Evolutionary conservation across 2,113 vertebrate species (phyloP).

Genomic region (Syngnathus floridae): DNA sequence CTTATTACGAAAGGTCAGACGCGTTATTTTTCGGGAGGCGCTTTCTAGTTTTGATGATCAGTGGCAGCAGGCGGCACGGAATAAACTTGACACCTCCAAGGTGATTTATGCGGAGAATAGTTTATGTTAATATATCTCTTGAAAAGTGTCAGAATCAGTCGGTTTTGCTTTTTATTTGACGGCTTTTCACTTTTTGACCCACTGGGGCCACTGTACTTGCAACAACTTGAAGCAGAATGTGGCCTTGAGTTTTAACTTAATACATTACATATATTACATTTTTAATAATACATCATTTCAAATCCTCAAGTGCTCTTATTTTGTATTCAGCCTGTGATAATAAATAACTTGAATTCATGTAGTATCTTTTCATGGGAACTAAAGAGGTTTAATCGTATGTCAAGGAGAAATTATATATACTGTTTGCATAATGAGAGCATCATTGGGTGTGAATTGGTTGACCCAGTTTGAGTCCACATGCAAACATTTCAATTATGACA

Average conservation of each 20-base stretch:
- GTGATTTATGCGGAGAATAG: background rate
- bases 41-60: conserved; percentile 24
- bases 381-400: background rate
- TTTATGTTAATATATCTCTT: conserved; percentile 1
- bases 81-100: background rate
- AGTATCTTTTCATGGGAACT: background rate
- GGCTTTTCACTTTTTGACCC: no score
- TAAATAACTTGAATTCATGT: background rate
- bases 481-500: background rate
- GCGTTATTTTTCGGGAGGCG: conserved; percentile 17
- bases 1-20: conserved; percentile 47
- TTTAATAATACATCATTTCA: no score
- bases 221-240: no score
- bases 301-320: background rate
- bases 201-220: no score
- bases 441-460: background rate
- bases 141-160: background rate
- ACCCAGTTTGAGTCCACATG: background rate
- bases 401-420: background rate
- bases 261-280: no score
- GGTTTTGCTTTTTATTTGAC: no score
- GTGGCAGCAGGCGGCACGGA: background rate
- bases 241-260: no score
- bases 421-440: background rate
- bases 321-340: background rate